Conservation (phyloP, 2,888 invertebrate species). For the Hirtodrosophila trivittata region DNA sequence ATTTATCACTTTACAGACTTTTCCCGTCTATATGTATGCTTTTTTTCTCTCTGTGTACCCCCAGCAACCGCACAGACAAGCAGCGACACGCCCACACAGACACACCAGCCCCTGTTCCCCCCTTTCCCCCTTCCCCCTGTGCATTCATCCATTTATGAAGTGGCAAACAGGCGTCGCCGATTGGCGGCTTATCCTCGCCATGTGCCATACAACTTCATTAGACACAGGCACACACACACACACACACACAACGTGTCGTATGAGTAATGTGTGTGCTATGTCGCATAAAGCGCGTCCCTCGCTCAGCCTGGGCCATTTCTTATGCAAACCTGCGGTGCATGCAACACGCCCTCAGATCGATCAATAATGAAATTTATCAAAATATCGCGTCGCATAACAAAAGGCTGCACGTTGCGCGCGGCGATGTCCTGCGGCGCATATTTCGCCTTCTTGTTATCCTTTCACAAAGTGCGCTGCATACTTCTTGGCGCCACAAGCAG, state of each 20-base stretch:
- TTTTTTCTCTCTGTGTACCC: too few species aligned
- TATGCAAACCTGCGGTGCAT: constrained; percentile 47
- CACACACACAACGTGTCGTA: constrained; percentile 41
- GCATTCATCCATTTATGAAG: constrained; percentile 61
- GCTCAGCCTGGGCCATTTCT: constrained; percentile 27
- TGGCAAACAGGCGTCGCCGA: constrained; percentile 55
- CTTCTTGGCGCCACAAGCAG: constrained; percentile 44
- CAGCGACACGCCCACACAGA: constrained; percentile 52
- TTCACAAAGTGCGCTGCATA: constrained; percentile 48
- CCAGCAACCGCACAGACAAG: constrained; percentile 23
- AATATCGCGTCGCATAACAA: constrained; percentile 50
- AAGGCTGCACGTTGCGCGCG: constrained; percentile 21
- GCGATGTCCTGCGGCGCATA: constrained; percentile 53
- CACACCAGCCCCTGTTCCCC: not conserved
- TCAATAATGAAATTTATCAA: constrained; percentile 77
- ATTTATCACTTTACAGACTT: constrained; percentile 74
- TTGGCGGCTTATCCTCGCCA: constrained; percentile 60
- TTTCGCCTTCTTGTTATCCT: constrained; percentile 33
- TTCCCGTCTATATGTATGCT: constrained; percentile 32
- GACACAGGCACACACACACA: constrained; percentile 7
- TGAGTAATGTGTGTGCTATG: constrained; percentile 48
- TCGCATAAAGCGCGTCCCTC: constrained; percentile 5
- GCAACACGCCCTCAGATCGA: constrained; percentile 40
- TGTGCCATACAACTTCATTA: constrained; percentile 69
- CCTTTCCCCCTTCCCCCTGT: not conserved